Base-by-base conservation (phyloP, 2,888 invertebrate genomes). In the Mimachlamys varia region DNA sequence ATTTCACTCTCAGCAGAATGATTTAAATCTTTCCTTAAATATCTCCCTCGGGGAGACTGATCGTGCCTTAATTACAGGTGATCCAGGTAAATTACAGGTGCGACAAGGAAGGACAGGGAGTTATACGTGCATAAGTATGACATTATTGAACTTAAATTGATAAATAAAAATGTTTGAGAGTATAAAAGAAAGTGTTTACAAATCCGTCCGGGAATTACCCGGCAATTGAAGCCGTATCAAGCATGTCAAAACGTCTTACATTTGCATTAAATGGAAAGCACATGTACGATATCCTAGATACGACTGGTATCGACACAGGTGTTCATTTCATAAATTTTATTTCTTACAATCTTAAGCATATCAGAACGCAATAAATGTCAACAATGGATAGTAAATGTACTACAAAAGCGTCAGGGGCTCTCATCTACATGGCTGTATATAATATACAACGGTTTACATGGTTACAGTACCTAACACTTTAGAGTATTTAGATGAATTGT, bases 81-180 rank as follows among this genome's bases (percentile, higher is more conserved):
- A 27, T 27, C 12, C 76, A 33, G 27, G 76, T 76, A 76, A 76
- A 76, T 33, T 76, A 33, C 76, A 76, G 76, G 33, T 76, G 76
- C 76, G 17, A 76, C 76, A 76, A 58, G 76, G 76, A 76, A 33
- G 13, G 27, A 33, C 33, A 19, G 2, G 15, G 33, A 33, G 76
- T 33, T 76, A 76, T 76, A 76, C 76, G 76, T 76, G 76, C 76
- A 76, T 76, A 76, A 76, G 76, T 76, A 76, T 33, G 33, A 76
- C 76, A 76, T 76, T 76, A 76, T 76, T 76, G 76, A 76, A 76
- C 76, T 76, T 76, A 76, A 76, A 76, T 76, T 76, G 76, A 76
- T 76, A 76, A 76, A 76, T 76, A 76, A 76, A 76, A 76, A 1
- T 76, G 76, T 76, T 76, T 33, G 7, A 27, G 76, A 76, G 76